Base-by-base conservation (phyloP, 2,888 invertebrate species). In the Endomychus coccineus region DNA sequence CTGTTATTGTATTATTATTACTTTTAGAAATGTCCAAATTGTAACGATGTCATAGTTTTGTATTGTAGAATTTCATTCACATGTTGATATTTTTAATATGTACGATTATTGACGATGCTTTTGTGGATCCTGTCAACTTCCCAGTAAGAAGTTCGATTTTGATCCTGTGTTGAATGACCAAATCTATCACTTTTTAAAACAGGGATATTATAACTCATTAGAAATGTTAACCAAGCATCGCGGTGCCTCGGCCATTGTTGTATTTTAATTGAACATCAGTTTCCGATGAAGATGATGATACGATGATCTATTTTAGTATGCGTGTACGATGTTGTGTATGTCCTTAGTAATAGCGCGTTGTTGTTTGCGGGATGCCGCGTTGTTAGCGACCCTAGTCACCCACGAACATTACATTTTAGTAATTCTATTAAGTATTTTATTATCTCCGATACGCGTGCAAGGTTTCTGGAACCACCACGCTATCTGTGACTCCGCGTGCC, bases 351-450 rank as follows among this genome's bases (percentile, higher is more conserved):
- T 64, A 64, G 63, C 59, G 60, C 61, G 59, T 64, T 65, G 63
- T 64, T 64, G 62, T 65, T 64, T 60, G 62, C 61, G 63, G 64
- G 56, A 58, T 58, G 58, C 61, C 64, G 64, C 63, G 64, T 65
- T 66, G 64, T 66, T 66, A 64, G 63, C 62, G 62, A 66, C 65
- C 64, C 64, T 65, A 66, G 65, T 65, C 65, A 65, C 59, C 61
- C 56, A 55, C 51, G 55, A 58, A 58, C 59, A 53, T 49, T 54
- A 58, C 55, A 55, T 52, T 51, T 51, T 48, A 52, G 52, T 53
- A 51, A 52, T 50, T 45, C 42, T 44, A 41, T 49, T 43, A 33
- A 40, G 40, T 33, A 44, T 42, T 51, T 46, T 49, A 34, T 47
- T 44, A 42, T 44, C 43, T 46, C 48, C 46, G 39, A 50, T 47